Conservation (phyloP, 1,140 invertebrate species). For the Probaryconus sp. region DNA sequence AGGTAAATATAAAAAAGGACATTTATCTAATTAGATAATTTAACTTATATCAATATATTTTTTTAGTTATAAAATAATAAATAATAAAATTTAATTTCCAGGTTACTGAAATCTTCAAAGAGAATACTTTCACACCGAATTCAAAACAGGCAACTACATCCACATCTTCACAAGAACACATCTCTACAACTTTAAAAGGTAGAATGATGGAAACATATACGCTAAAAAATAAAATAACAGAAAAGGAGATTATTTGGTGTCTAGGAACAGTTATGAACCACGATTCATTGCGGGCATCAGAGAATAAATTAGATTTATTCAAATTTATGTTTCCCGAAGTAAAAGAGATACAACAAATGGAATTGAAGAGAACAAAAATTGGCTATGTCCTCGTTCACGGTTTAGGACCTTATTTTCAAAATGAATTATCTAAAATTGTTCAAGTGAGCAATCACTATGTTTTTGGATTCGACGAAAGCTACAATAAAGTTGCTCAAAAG, state of each 20-base stretch:
- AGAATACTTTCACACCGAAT: too few species aligned
- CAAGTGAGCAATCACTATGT: conserved; percentile 28
- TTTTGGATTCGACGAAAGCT: conserved; percentile 44
- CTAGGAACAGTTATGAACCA: conserved; percentile 23
- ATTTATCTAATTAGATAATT: too few species aligned
- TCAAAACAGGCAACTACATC: neutral
- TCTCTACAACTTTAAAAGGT: neutral
- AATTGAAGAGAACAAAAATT: conserved; percentile 29
- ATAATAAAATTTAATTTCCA: too few species aligned
- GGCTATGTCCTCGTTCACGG: conserved; percentile 29
- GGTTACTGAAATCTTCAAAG: too few species aligned
- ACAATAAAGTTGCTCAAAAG: conserved; percentile 50
- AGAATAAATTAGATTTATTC: conserved; percentile 16
- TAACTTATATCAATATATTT: too few species aligned
- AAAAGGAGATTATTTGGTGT: conserved; percentile 30
- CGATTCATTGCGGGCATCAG: conserved; percentile 14
- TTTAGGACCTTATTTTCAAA: conserved; percentile 35
- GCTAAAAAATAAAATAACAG: neutral
- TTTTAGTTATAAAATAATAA: too few species aligned
- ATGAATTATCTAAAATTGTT: conserved; percentile 18
- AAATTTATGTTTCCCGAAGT: conserved; percentile 25
- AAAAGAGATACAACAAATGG: conserved; percentile 23
- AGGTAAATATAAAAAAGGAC: too few species aligned
- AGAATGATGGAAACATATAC: conserved; percentile 1
- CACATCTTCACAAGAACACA: too few species aligned